Evolutionary conservation across 2,888 invertebrate genomes (phyloP).

Genomic region (Nemurella pictetii): DNA sequence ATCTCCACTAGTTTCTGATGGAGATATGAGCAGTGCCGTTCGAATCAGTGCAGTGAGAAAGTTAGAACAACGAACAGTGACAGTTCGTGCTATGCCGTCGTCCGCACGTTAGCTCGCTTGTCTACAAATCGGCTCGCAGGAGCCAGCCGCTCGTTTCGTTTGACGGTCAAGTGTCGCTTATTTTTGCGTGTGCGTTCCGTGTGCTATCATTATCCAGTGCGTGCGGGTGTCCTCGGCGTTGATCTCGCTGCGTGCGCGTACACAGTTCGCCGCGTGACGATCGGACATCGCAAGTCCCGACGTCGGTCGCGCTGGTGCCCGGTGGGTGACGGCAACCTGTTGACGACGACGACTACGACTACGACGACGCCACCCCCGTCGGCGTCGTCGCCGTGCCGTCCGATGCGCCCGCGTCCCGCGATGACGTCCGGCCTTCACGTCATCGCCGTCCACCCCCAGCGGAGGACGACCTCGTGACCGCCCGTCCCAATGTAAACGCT

Average conservation of each 20-base stretch:
- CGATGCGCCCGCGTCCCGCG: neutral
- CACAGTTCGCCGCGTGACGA: neutral
- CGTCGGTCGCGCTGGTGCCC: neutral
- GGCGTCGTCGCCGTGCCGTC: neutral
- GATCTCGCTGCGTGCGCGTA: neutral
- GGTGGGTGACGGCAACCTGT: neutral
- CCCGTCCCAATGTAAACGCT: neutral
- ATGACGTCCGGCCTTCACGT: neutral
- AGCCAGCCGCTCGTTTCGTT: neutral
- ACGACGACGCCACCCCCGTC: neutral
- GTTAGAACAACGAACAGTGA: slow-evolving; percentile 2
- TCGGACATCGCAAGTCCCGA: neutral
- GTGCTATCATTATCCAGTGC: neutral
- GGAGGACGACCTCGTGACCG: neutral
- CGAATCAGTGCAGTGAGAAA: neutral
- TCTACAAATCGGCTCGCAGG: neutral
- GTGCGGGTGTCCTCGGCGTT: neutral
- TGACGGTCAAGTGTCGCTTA: neutral
- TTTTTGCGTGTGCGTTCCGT: neutral
- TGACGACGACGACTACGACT: neutral
- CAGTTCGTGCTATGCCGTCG: slow-evolving; percentile 1
- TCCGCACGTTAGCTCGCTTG: neutral
- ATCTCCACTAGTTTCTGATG: slow-evolving; percentile 39
- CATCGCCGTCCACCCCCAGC: neutral
- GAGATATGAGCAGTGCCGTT: neutral